Conservation (phyloP, 2,113 vertebrate genomes). For the Pachypanchax playfairii region DNA sequence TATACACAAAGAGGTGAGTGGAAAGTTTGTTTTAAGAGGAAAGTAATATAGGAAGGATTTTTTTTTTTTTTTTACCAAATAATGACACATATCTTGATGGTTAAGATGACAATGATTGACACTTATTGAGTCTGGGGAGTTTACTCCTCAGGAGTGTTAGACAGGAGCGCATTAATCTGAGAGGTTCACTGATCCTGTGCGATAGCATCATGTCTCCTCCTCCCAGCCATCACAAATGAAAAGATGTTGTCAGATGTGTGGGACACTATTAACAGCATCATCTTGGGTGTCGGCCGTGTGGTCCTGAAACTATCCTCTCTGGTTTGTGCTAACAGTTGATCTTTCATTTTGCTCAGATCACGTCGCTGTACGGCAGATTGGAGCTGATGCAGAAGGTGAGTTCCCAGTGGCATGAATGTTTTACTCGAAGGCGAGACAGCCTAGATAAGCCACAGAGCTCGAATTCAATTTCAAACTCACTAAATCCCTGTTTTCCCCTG, state of each 20-base stretch:
- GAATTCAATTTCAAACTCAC: constrained; percentile 5
- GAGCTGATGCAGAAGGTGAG: constrained; percentile 16
- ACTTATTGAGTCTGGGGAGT: constrained; percentile 13
- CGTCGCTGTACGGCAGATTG: constrained; percentile 2
- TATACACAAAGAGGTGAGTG: constrained; percentile 13
- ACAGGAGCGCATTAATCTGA: constrained; percentile 28
- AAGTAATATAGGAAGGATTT: too few species aligned
- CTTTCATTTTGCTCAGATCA: constrained; percentile 29
- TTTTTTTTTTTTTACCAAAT: background rate
- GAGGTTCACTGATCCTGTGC: constrained; percentile 52
- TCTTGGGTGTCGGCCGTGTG: constrained; percentile 29
- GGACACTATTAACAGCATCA: constrained; percentile 48
- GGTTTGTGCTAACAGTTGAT: constrained; percentile 8
- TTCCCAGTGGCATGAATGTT: constrained; percentile 10
- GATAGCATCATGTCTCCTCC: constrained; percentile 36
- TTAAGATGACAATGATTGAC: constrained; percentile 45
- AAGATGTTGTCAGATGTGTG: constrained; percentile 55
- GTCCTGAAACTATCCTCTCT: constrained; percentile 25
- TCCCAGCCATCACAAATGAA: constrained; percentile 30
- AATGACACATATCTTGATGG: constrained; percentile 36
- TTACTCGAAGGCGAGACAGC: background rate
- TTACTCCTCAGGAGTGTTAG: constrained; percentile 14
- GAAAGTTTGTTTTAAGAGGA: constrained; percentile 7
- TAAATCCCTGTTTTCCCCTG: background rate
- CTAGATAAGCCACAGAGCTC: background rate